phyloP scores from a whole-genome alignment of 2,888 invertebrate species.

The Drosophila mulleri region DNA sequence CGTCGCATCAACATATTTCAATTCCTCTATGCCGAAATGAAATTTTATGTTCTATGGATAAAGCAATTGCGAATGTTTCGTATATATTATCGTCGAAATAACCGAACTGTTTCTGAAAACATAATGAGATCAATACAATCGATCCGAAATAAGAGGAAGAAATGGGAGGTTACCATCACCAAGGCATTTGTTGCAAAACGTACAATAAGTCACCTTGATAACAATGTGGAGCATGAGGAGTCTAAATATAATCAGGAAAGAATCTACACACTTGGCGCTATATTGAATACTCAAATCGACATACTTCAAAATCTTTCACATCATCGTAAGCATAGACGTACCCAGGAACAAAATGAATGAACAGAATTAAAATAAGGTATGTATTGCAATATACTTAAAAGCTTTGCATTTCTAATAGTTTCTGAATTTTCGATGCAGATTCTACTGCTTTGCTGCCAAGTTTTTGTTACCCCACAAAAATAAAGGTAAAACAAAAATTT shows the following conservation, averaged over 20 bases:
- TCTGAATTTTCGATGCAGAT: too few relatives aligned
- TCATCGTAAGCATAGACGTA: too few relatives aligned
- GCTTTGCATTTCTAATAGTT: too few relatives aligned
- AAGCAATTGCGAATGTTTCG: conserved; percentile 32
- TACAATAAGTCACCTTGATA: conserved; percentile 1
- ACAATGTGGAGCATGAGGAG: conserved; percentile 15
- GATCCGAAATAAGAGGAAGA: background rate
- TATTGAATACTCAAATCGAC: conserved; percentile 51
- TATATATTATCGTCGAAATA: conserved; percentile 28
- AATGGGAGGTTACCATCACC: too few relatives aligned
- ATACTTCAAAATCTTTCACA: conserved; percentile 12
- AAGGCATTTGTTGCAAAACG: background rate
- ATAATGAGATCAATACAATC: conserved; percentile 34
- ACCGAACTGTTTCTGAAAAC: conserved; percentile 52
- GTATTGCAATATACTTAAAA: too few relatives aligned
- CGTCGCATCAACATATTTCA: conserved; percentile 66
- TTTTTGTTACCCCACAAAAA: too few relatives aligned
- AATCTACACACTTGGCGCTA: conserved; percentile 37
- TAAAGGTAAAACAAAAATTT: too few relatives aligned
- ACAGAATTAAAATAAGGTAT: too few relatives aligned
- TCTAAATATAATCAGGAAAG: conserved; percentile 22
- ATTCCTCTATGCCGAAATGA: conserved; percentile 67
- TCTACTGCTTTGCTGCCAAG: too few relatives aligned
- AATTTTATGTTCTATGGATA: conserved; percentile 15
- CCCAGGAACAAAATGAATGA: too few relatives aligned